Evolutionary conservation across 2,797 vertebrate species (phyloP).

Genomic region (Oreochromis grahami): DNA sequence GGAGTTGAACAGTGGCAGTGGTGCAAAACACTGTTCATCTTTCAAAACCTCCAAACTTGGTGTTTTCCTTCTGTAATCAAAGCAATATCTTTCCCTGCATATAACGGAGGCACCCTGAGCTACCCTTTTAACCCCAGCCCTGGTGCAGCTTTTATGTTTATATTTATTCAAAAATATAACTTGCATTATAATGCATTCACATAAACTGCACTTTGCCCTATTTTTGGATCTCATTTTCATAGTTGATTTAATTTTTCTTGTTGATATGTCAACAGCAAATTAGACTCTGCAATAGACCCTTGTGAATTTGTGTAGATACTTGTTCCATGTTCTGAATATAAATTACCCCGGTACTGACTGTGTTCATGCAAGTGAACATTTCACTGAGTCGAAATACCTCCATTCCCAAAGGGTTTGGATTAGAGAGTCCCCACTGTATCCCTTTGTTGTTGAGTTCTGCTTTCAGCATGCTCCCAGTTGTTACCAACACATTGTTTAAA

Average conservation of each 20-base stretch:
- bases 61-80: neutral
- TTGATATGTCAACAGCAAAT: constrained; percentile 7
- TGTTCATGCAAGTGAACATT: constrained; percentile 43
- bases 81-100: neutral
- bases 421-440: constrained; percentile 49
- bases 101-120: neutral
- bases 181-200: neutral
- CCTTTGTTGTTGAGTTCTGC: constrained; percentile 53
- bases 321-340: constrained; percentile 57
- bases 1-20: neutral
- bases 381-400: constrained; percentile 53
- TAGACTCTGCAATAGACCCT: constrained; percentile 12
- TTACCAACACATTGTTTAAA: constrained; percentile 42
- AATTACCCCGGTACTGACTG: constrained; percentile 33
- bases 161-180: neutral
- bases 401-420: constrained; percentile 46
- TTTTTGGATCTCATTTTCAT: neutral
- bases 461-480: constrained; percentile 40
- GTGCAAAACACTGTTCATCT: neutral
- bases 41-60: neutral
- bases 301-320: constrained; percentile 27
- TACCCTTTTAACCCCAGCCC: neutral
- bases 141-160: neutral
- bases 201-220: neutral
- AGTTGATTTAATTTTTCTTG: neutral